Evolutionary conservation across 2,888 invertebrate species (phyloP).

Genomic region (Poecilobothrus nobilitatus): DNA sequence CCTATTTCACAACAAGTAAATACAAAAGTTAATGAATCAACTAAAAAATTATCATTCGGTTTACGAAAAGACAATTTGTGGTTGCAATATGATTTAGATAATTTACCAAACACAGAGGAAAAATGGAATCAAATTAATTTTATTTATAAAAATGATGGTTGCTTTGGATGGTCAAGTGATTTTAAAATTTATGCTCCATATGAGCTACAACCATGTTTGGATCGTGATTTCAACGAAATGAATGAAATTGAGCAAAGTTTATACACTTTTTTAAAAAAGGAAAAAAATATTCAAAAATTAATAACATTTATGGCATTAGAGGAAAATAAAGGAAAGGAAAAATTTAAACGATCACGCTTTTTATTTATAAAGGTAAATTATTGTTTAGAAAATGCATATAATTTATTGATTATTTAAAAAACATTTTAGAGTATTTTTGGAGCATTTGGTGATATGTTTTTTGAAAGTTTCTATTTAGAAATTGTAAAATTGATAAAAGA

Average conservation of each 20-base stretch:
- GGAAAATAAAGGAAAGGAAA: conserved; percentile 77
- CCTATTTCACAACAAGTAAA: conserved; percentile 53
- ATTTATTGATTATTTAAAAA: no score
- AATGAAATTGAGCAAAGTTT: conserved; percentile 58
- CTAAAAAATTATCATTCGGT: conserved; percentile 41
- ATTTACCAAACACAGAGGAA: conserved; percentile 53
- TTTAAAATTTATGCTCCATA: conserved; percentile 59
- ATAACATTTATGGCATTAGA: conserved; percentile 68
- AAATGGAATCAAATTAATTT: conserved; percentile 68
- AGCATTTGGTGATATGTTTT: conserved; percentile 61
- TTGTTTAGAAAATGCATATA: conserved; percentile 2
- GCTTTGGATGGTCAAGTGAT: conserved; percentile 48
- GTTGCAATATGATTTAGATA: conserved; percentile 59
- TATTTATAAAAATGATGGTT: conserved; percentile 52
- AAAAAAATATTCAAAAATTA: conserved; percentile 59
- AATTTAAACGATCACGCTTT: conserved; percentile 61
- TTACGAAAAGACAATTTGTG: conserved; percentile 63
- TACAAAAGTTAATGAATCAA: conserved; percentile 39
- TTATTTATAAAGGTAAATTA: conserved; percentile 60
- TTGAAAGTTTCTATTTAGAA: conserved; percentile 55
- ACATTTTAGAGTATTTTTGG: conserved; percentile 56
- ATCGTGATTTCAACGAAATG: conserved; percentile 49
- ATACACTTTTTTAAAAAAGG: conserved; percentile 57
- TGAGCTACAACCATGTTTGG: conserved; percentile 54
- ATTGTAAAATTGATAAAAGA: conserved; percentile 61